These are phyloP conservation scores for Pemphigus obesinymphae DNA, from an alignment of 1,140 invertebrate species.

Conservation along the genomic window DNA sequence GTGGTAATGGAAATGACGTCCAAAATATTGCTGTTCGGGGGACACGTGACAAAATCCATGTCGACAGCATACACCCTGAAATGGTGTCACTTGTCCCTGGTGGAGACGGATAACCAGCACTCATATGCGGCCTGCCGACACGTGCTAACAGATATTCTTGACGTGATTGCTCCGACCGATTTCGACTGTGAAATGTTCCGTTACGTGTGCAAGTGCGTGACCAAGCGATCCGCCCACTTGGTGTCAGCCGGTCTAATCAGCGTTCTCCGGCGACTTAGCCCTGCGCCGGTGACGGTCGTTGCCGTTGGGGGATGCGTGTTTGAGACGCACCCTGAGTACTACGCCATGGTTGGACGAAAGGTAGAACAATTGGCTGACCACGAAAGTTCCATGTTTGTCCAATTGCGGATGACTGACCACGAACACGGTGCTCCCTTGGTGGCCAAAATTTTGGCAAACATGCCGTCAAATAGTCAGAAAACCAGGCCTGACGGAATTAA, in stretches of 20 bases:
- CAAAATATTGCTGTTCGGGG: background rate
- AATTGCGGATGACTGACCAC: too few species aligned
- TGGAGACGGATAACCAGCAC: background rate
- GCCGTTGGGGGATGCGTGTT: background rate
- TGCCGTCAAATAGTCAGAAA: too few species aligned
- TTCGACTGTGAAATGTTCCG: slow-evolving; percentile 9
- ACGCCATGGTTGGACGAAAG: background rate
- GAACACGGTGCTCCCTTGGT: too few species aligned
- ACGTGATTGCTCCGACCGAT: background rate
- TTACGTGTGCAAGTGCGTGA: background rate
- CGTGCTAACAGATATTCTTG: background rate
- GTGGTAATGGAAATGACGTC: background rate
- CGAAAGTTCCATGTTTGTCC: too few species aligned
- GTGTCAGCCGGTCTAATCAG: background rate
- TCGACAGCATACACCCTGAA: background rate
- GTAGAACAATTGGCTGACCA: background rate
- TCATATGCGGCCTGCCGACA: background rate
- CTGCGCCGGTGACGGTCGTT: background rate
- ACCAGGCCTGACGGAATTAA: too few species aligned
- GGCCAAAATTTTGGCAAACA: too few species aligned
- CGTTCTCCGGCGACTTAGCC: background rate
- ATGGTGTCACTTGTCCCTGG: background rate
- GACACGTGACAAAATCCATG: background rate
- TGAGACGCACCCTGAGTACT: background rate
- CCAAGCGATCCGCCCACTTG: slow-evolving; percentile 2